Evolutionary conservation across 2,888 invertebrate species (phyloP), one percentile per base, ranked within the genome.

Genomic region (Sturmia bella): DNA sequence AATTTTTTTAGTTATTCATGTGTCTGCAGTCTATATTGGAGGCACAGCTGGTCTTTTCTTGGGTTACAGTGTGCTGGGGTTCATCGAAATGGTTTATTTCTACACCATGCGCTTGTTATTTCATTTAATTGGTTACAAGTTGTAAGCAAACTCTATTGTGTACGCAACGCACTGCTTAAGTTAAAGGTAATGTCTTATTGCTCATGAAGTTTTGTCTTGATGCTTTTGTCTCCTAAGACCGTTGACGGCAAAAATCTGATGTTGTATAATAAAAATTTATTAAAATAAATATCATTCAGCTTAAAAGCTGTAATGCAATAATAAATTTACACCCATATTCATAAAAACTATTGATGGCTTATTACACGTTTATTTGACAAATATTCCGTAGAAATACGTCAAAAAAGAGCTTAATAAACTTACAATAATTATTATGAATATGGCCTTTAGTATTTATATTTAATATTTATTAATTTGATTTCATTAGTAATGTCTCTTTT

Each of bases 31-130:
- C 84, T 93, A 94, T 9, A 94, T 96, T 3, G 96, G 96, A n/a
- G 95, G 95, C 27, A 95, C 95, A 90, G 95, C 95, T 0, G 96
- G 96, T 0, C 90, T 96, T 2, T 95, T 95, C 88, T 92, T 96
- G 5, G 96, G 96, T 32, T 95, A 95, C 87, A 96, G 95, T 85
- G 94, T 96, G 0, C 91, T 96, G 41, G 95, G 96, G 80, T 93
- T 95, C 85, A 93, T 95, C 85, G 96, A 96, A 89, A 93, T 96
- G 21, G 85, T 95, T 2, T 96, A 96, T 87, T 95, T 94, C 85
- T 92, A 94, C 59, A 93, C 94, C 0, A 87, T 96, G 37, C 92
- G 94, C 1, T 90, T 95, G 9, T 90, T 93, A 81, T 94, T 94
- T 91, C 94, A 93, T 85, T 89, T 91, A 5, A 82, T 89, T 12